Evolutionary conservation across 2,113 vertebrate species (phyloP).

Genomic region (Pelvicachromis taeniatus): DNA sequence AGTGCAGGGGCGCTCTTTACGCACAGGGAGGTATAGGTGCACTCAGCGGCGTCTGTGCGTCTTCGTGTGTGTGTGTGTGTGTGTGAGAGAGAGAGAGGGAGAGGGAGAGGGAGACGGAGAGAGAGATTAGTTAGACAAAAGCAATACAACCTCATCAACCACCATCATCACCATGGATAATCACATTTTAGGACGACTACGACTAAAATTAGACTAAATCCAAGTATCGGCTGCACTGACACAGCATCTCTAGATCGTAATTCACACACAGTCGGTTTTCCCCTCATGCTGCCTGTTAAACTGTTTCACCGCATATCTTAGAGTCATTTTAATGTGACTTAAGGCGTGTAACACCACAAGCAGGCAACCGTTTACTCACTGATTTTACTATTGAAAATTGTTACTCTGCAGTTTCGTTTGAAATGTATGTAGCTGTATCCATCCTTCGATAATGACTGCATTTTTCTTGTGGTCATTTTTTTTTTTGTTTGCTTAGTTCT

Average conservation of each 20-base stretch:
- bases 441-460: not conserved
- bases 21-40: slow-evolving; percentile 12
- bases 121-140: not conserved
- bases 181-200: not conserved
- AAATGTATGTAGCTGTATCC: not conserved
- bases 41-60: not conserved
- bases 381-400: not conserved
- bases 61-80: not conserved
- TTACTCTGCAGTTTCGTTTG: not conserved
- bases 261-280: not conserved
- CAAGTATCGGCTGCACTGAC: not conserved
- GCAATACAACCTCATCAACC: not conserved
- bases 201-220: not conserved
- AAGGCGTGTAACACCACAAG: not conserved
- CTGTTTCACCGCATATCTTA: not conserved
- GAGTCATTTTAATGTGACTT: not conserved
- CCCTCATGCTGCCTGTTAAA: not conserved
- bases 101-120: too few species aligned
- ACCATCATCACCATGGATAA: not conserved
- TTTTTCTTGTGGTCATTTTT: not conserved
- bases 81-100: not conserved
- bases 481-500: not conserved
- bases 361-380: not conserved
- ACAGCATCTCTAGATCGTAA: not conserved
- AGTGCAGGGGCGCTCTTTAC: slow-evolving; percentile 55